Evolutionary conservation across 2,797 vertebrate genomes (phyloP).

Genomic region (Bucorvus abyssinicus): DNA sequence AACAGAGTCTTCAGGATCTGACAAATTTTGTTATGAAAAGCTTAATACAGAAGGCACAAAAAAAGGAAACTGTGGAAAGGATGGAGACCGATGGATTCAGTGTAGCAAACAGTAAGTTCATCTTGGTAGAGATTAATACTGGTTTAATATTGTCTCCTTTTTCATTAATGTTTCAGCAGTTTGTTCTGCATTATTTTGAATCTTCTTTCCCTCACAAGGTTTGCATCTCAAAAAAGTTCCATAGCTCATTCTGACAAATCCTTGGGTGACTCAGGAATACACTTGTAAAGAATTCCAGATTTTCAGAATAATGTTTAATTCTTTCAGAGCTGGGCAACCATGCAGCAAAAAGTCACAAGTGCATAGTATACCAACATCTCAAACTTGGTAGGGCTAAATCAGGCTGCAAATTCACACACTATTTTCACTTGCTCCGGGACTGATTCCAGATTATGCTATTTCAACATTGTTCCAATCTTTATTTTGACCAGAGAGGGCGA

Average conservation of each 20-base stretch:
- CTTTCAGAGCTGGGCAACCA: neutral
- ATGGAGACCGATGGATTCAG: slow-evolving; percentile 91
- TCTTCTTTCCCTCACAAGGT: neutral
- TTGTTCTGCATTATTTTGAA: neutral
- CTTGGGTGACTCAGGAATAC: neutral
- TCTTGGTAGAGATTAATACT: neutral
- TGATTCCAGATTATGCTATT: neutral
- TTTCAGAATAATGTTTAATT: neutral
- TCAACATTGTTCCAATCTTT: neutral
- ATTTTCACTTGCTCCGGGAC: neutral
- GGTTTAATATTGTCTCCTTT: neutral
- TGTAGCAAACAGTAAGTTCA: slow-evolving; percentile 96
- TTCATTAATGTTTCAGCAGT: neutral
- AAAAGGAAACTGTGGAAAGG: slow-evolving; percentile 96
- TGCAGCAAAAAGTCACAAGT: neutral
- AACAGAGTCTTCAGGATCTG: slow-evolving; percentile 89
- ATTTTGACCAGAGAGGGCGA: neutral
- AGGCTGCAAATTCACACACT: neutral
- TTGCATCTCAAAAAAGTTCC: neutral
- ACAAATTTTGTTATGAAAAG: slow-evolving; percentile 99
- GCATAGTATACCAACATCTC: neutral
- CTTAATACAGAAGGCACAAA: slow-evolving; percentile 97
- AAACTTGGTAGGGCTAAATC: neutral
- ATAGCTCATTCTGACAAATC: neutral
- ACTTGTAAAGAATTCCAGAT: neutral